phyloP scores from a whole-genome alignment of 1,140 invertebrate genomes.

The Drosophila orena region DNA sequence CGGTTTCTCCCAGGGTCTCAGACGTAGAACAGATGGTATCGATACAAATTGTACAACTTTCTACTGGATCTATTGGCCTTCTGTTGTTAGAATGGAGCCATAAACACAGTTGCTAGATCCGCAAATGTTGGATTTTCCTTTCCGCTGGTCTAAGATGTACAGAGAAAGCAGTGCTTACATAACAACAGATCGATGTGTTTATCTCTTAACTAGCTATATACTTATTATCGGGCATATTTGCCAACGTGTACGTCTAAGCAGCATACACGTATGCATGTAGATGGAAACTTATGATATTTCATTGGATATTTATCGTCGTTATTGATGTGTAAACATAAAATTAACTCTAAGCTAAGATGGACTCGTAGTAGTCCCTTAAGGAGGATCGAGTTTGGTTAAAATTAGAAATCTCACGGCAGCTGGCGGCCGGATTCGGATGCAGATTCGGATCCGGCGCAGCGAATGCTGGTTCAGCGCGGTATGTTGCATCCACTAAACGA shows the following conservation, averaged over 20 bases:
- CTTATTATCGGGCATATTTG: conserved; percentile 40
- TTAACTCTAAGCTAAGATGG: conserved; percentile 51
- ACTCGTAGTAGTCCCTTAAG: conserved; percentile 7
- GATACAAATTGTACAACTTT: conserved; percentile 26
- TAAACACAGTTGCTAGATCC: neutral
- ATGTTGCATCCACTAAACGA: conserved; percentile 81
- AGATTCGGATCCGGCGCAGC: conserved; percentile 19
- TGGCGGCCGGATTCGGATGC: conserved; percentile 24
- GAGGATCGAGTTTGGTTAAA: conserved; percentile 41
- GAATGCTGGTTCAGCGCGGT: conserved; percentile 71
- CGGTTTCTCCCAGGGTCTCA: conserved; percentile 68
- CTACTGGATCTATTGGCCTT: conserved; percentile 13
- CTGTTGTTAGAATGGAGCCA: neutral
- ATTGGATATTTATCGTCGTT: conserved; percentile 75
- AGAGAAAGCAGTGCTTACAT: conserved; percentile 16
- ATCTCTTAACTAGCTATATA: conserved; percentile 7
- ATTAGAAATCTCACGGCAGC: conserved; percentile 71
- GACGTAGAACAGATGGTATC: conserved; percentile 33
- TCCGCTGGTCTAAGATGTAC: conserved; percentile 12
- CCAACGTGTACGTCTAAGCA: conserved; percentile 44
- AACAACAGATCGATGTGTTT: conserved; percentile 13
- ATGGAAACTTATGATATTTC: conserved; percentile 68
- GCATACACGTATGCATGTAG: conserved; percentile 56
- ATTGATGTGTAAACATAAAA: conserved; percentile 74
- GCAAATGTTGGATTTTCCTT: conserved; percentile 14